Base-by-base conservation (phyloP, 1,140 invertebrate genomes). In the Pantala flavescens region DNA sequence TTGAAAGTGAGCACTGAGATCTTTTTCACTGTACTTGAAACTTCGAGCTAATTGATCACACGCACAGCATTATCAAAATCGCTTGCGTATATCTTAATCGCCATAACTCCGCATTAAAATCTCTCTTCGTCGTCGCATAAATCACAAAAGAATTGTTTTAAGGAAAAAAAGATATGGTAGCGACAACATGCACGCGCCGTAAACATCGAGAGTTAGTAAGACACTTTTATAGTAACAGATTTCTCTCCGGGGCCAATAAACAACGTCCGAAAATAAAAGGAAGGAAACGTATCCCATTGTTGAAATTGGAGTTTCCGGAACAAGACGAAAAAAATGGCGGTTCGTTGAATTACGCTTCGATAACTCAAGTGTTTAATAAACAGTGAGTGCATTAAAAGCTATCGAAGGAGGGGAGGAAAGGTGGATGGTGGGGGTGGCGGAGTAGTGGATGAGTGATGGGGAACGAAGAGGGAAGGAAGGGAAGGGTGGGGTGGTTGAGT, bases 221-320 rank as follows among this genome's bases (percentile, higher is more conserved):
- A 36, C 28, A 36, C 2, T 2, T 9, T 36, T 36, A 36, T 36
- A 36, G 28, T 36, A 36, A 36, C 28, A 36, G 28, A 36, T 36
- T 36, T 36, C 9, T 36, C 49, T 63, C 49, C 49, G 3, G 49
- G 12, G n/a, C 1, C 49, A 63, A 63, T 63, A 63, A 16, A 63
- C 12, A 19, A 5, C 49, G 49, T 1, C 16, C 49, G 5, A 63
- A 63, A 63, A 63, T 63, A 63, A 63, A 63, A 63, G 49, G n/a
- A 63, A 63, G 49, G 14, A 63, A 21, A 63, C 16, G 5, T 63
- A 7, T 21, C 49, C 49, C 49, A 63, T 63, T 63, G 49, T 63
- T 63, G 49, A 63, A 63, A 63, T 63, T 63, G 49, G 49, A 63
- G 49, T 63, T 63, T 63, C 49, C 49, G 49, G 49, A 63, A 63